phyloP scores from a whole-genome alignment of 53 echinoderm and acorn worm species.

The Paracentrotus lividus region DNA sequence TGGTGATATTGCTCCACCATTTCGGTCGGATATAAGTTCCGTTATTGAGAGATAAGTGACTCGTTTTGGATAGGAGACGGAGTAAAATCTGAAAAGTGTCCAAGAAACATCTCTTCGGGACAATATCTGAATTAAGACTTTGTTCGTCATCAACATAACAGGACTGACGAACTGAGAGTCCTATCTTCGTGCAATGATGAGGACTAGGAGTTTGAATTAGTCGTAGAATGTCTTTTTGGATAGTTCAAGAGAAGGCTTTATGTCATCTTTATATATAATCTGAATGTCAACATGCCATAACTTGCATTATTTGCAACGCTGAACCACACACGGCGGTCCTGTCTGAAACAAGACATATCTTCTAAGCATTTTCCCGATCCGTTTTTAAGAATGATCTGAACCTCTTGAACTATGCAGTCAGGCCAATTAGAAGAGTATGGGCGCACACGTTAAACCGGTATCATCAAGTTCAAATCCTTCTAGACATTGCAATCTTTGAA shows the following conservation, averaged over 20 bases:
- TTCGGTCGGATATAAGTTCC: slow-evolving; percentile 19
- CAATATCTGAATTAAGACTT: not conserved
- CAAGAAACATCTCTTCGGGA: not conserved
- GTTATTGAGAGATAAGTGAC: slow-evolving; percentile 7
- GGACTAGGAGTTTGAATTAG: not conserved
- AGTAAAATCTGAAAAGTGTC: slow-evolving; percentile 3
- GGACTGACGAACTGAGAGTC: not conserved
- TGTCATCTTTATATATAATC: not conserved
- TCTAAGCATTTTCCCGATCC: slow-evolving; percentile 1
- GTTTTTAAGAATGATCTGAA: not conserved
- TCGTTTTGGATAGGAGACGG: not conserved
- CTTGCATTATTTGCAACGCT: not conserved
- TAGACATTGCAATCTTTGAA: not conserved
- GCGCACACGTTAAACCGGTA: not conserved
- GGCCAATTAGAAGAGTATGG: not conserved
- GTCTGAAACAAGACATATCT: not conserved
- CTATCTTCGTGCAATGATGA: not conserved
- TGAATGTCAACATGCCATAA: not conserved
- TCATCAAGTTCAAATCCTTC: not conserved
- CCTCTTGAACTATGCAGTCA: not conserved
- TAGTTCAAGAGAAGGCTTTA: not conserved
- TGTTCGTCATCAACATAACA: not conserved
- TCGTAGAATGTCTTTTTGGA: not conserved
- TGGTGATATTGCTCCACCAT: slow-evolving; percentile 36
- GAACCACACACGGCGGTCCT: not conserved